These are phyloP conservation scores for Catajapyx aquilonaris DNA, from an alignment of 1,140 invertebrate species.

Conservation along the genomic window DNA sequence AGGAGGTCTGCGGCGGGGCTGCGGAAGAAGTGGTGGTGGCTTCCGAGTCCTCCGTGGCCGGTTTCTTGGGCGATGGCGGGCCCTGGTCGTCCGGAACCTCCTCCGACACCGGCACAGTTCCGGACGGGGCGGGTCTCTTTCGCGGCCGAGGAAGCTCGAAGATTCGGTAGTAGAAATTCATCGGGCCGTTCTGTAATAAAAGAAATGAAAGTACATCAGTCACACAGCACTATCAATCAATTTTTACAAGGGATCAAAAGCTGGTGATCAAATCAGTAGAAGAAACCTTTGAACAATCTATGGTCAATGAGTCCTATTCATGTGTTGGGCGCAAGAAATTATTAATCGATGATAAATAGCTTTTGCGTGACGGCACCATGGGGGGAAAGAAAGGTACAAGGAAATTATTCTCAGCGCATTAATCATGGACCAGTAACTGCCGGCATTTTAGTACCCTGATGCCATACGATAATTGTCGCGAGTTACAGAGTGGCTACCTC, in stretches of 20 bases:
- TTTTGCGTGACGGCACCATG: too few species aligned
- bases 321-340: too few species aligned
- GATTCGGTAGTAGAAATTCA: conserved; percentile 25
- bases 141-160: conserved; percentile 15
- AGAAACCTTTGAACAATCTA: conserved; percentile 1
- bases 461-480: too few species aligned
- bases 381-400: too few species aligned
- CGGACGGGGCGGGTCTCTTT: conserved; percentile 4
- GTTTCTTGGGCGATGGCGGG: conserved; percentile 7
- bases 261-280: not conserved
- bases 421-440: too few species aligned
- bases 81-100: conserved; percentile 8
- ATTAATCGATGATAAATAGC: too few species aligned
- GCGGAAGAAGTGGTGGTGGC: conserved; percentile 8
- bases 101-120: not conserved
- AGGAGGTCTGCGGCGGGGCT: conserved; percentile 9
- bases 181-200: conserved; percentile 20
- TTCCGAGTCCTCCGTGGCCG: conserved; percentile 9
- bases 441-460: too few species aligned
- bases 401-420: too few species aligned
- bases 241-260: not conserved
- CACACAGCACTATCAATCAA: too few species aligned
- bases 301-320: too few species aligned
- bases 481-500: too few species aligned
- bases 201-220: too few species aligned